Evolutionary conservation across 2,113 vertebrate species (phyloP), one percentile per base, ranked within the genome.

Genomic region (Parus major): DNA sequence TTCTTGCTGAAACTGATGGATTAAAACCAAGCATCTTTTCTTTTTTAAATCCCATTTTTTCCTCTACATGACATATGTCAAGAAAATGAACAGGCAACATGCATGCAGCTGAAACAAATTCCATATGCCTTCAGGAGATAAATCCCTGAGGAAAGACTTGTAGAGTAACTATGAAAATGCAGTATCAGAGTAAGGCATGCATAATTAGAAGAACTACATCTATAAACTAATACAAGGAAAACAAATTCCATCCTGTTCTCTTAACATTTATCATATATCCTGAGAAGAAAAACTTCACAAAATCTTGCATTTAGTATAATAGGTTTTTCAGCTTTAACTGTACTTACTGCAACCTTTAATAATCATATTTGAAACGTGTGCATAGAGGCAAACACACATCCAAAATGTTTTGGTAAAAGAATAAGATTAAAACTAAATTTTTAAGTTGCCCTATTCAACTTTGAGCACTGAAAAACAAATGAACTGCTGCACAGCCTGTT

Each of bases 391-490:
- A 90, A 85, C 3, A 69, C 7, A 65, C 7, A 50, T 2, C 2
- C n/a, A 83, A 94, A 89, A 79, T 3, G 21, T 81, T 95, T 21
- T 66, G 35, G 77, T 39, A 61, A 82, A 68, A 90, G 33, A 64
- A 24, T 39, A 77, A 73, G 39, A 86, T 80, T 73, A 33, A 75
- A 88, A 92, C 15, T 69, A 87, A 66, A 46, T 88, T 94, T 98
- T 96, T 90, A 46, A 81, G 16, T 91, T 88, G 22, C 90, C 70
- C 59, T 94, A 65, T 77, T 56, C 61, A 84, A 64, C 53, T 95
- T 21, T 86, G 90, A 93, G 81, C 85, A 81, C 31, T 93, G 86
- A 85, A 42, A 95, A 91, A 82, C 47, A 96, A 80, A 87, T 79
- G 76, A 96, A 71, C 28, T 83, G 39, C 68, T 92, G 73, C 88